Percentiles rank a stretch among this genome's conserved stretches.
Evolutionary conservation across 2,888 invertebrate species (phyloP).

Genomic region (Diachrysia chrysitis): DNA sequence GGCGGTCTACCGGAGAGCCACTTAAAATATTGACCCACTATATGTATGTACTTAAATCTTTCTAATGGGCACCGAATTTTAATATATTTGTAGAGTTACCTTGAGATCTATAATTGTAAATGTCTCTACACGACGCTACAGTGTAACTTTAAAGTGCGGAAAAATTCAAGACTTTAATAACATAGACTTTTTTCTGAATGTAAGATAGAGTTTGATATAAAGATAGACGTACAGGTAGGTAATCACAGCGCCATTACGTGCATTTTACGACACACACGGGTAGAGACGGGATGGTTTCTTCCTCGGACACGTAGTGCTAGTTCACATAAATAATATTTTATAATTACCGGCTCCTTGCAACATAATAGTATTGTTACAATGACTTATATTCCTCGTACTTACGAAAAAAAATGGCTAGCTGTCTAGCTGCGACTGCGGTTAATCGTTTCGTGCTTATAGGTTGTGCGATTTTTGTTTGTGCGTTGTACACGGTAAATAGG

Average conservation of each 20-base stretch:
- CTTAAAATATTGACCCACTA: conserved; percentile 48
- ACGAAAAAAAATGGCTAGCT: neutral
- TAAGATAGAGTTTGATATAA: neutral
- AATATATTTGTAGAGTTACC: conserved; percentile 18
- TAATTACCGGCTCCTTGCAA: neutral
- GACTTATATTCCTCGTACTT: neutral
- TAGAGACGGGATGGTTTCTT: conserved; percentile 4
- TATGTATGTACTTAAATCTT: conserved; percentile 32
- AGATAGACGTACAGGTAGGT: neutral
- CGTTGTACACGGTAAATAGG: neutral
- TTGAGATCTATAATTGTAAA: neutral
- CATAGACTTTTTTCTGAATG: neutral
- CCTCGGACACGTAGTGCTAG: neutral
- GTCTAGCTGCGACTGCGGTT: neutral
- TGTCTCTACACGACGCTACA: conserved; percentile 5
- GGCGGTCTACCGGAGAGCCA: conserved; percentile 48
- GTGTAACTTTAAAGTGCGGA: neutral
- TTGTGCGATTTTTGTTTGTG: too few species aligned
- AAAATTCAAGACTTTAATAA: neutral
- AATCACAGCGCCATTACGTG: conserved; percentile 4
- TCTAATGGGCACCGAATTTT: conserved; percentile 29
- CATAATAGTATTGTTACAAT: neutral
- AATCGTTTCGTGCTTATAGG: neutral
- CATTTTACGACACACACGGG: conserved; percentile 5
- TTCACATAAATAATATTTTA: conserved; percentile 3